Percentiles rank a stretch among this genome's conserved stretches.
These are phyloP conservation scores for Apostichopus parvimensis DNA, from an alignment of 35 echinoderm and acorn worm species.

Conservation along the genomic window DNA sequence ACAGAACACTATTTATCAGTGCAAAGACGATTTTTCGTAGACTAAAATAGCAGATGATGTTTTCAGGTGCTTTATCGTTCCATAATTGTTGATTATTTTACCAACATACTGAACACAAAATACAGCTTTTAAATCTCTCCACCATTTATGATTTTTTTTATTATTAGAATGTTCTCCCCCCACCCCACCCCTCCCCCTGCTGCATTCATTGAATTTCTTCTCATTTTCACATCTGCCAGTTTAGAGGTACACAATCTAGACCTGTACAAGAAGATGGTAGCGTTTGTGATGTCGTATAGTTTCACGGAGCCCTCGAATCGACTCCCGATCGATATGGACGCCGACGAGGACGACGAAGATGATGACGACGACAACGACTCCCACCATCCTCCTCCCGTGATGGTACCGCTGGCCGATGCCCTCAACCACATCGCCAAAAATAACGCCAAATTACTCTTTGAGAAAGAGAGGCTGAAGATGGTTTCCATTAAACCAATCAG, in stretches of 20 bases:
- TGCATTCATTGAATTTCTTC: not conserved
- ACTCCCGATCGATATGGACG: slow-evolving; percentile 50
- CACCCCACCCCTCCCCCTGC: too few species aligned
- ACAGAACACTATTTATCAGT: too few species aligned
- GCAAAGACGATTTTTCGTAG: too few species aligned
- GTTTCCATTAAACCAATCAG: slow-evolving; percentile 76
- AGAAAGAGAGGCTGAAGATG: slow-evolving; percentile 80
- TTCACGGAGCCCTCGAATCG: slow-evolving; percentile 75
- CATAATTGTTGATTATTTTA: too few species aligned
- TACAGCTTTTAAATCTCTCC: too few species aligned
- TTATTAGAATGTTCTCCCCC: too few species aligned
- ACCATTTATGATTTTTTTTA: too few species aligned
- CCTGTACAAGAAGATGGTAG: slow-evolving; percentile 93
- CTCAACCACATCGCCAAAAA: slow-evolving; percentile 94
- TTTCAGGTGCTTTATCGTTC: too few species aligned
- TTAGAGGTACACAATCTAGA: slow-evolving; percentile 81
- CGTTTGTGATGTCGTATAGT: slow-evolving; percentile 98
- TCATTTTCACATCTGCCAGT: slow-evolving; percentile 38
- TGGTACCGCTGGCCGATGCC: slow-evolving; percentile 94
- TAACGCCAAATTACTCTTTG: slow-evolving; percentile 88
- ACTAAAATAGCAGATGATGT: too few species aligned
- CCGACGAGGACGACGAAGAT: slow-evolving; percentile 37
- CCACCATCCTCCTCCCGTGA: slow-evolving; percentile 63
- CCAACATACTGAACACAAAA: too few species aligned
- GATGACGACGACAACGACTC: slow-evolving; percentile 53